Percentiles rank a stretch among this genome's conserved stretches.
Evolutionary conservation across 2,888 invertebrate species (phyloP).

Genomic region (Sclerodermus sp.): DNA sequence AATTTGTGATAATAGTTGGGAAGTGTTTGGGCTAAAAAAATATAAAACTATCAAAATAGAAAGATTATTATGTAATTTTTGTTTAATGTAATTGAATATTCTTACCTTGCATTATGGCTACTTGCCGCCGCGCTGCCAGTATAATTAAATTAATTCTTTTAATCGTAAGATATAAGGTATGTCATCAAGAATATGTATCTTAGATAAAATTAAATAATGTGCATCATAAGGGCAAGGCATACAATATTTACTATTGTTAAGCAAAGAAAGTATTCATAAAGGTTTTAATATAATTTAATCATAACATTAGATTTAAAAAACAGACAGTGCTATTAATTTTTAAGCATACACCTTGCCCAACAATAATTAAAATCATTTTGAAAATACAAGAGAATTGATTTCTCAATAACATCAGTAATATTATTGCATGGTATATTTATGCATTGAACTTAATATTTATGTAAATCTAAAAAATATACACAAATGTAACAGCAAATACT

Average conservation of each 20-base stretch:
- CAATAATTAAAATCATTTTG: slow-evolving; percentile 13
- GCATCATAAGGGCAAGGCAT: slow-evolving; percentile 27
- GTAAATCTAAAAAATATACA: no score
- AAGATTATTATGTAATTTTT: slow-evolving; percentile 54
- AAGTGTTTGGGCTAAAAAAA: slow-evolving; percentile 14
- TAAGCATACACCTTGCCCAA: slow-evolving; percentile 32
- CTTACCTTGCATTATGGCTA: slow-evolving; percentile 59
- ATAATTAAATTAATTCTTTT: slow-evolving; percentile 58
- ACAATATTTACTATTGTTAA: slow-evolving; percentile 10
- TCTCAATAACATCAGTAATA: slow-evolving; percentile 12
- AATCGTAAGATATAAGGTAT: slow-evolving; percentile 39
- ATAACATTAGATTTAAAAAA: slow-evolving; percentile 5
- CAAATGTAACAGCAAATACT: no score
- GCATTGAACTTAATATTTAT: neutral
- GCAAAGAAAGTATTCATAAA: neutral
- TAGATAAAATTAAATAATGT: slow-evolving; percentile 26
- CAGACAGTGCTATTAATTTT: neutral
- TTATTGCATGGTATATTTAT: slow-evolving; percentile 1
- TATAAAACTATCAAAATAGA: slow-evolving; percentile 45
- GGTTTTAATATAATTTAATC: neutral
- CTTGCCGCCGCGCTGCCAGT: slow-evolving; percentile 59
- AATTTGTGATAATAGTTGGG: no score
- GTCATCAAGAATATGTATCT: slow-evolving; percentile 31
- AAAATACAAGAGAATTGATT: slow-evolving; percentile 16
- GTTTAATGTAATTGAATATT: slow-evolving; percentile 56